Evolutionary conservation across 2,888 invertebrate genomes (phyloP).

Genomic region (Ectropis crepuscularia): DNA sequence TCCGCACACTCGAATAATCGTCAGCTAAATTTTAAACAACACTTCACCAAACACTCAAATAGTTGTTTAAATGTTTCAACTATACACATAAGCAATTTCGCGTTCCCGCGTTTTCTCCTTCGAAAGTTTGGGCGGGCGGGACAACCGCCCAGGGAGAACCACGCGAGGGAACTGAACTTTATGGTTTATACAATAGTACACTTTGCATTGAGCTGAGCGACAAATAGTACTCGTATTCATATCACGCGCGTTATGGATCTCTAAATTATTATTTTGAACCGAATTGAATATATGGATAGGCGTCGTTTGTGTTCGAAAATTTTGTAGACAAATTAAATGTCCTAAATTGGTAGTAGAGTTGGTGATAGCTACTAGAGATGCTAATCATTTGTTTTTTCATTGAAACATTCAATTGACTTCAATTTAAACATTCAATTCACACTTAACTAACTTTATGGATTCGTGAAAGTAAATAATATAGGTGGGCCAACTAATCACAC

Average conservation of each 20-base stretch:
- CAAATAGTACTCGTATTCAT: constrained; percentile 16
- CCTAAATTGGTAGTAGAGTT: too few relatives aligned
- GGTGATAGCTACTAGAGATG: too few relatives aligned
- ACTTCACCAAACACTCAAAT: constrained; percentile 36
- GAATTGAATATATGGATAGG: not conserved
- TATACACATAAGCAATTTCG: constrained; percentile 37
- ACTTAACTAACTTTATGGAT: too few relatives aligned
- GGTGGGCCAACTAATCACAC: too few relatives aligned
- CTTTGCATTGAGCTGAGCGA: constrained; percentile 44
- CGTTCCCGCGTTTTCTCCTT: constrained; percentile 36
- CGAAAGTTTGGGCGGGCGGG: constrained; percentile 61
- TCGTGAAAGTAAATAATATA: too few relatives aligned
- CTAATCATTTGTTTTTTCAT: too few relatives aligned
- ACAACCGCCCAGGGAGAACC: constrained; percentile 55
- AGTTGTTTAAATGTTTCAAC: constrained; percentile 22
- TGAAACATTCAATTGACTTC: too few relatives aligned
- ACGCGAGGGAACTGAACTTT: constrained; percentile 53
- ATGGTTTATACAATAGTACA: too few relatives aligned
- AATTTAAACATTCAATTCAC: too few relatives aligned
- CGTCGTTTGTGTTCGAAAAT: constrained; percentile 15
- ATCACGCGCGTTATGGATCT: constrained; percentile 22
- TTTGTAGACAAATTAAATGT: constrained; percentile 6
- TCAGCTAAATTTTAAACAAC: constrained; percentile 22
- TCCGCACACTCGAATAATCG: constrained; percentile 34
- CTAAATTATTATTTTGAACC: constrained; percentile 19